phyloP scores from a whole-genome alignment of 2,888 invertebrate genomes.

The Habrosyne pyritoides region DNA sequence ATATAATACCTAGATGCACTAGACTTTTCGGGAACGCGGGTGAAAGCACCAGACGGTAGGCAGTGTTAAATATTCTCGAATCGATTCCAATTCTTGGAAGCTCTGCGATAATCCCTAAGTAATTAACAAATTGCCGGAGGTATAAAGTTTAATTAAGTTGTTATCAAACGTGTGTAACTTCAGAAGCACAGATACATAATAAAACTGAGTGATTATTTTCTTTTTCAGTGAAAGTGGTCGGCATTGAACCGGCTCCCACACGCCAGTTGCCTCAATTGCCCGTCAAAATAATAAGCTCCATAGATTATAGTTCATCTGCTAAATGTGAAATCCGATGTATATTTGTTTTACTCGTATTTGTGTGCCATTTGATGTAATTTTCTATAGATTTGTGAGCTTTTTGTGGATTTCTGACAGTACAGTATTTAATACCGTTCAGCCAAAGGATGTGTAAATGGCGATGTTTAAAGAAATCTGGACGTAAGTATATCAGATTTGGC shows the following conservation, averaged over 20 bases:
- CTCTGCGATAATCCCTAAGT: neutral
- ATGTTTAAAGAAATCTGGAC: too few species aligned
- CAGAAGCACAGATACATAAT: neutral
- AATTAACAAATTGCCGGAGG: neutral
- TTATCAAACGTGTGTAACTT: neutral
- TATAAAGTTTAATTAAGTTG: neutral
- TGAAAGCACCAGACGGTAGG: too few species aligned
- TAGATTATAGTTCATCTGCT: constrained; percentile 51
- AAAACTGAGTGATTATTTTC: constrained; percentile 23
- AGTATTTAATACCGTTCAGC: neutral
- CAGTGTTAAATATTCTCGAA: too few species aligned
- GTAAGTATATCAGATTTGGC: too few species aligned
- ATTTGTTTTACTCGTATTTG: constrained; percentile 41
- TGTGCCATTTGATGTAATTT: constrained; percentile 50
- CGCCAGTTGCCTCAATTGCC: constrained; percentile 52
- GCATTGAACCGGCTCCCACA: constrained; percentile 71
- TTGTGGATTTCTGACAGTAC: constrained; percentile 6
- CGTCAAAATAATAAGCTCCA: constrained; percentile 67
- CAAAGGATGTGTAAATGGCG: neutral
- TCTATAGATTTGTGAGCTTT: constrained; percentile 10
- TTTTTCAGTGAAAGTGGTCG: constrained; percentile 74
- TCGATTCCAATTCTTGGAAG: too few species aligned
- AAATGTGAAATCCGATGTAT: constrained; percentile 39
- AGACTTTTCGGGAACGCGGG: too few species aligned
- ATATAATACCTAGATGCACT: too few species aligned